Conservation (phyloP, 2,113 vertebrate genomes). For the Percina caprodes region DNA sequence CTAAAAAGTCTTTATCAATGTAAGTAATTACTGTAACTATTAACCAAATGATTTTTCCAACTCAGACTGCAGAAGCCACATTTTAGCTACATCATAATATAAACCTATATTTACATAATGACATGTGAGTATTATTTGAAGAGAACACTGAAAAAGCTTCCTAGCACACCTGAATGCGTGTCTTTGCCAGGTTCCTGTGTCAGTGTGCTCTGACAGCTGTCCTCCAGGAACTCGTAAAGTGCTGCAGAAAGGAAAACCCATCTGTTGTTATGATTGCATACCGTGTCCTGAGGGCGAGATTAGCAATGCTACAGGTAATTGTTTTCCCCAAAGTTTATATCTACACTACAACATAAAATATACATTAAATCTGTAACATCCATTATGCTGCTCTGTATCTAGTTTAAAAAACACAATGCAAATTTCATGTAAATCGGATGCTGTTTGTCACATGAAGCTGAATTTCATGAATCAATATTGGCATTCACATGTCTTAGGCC, state of each 20-base stretch:
- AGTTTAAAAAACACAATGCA: no score
- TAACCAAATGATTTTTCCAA: no score
- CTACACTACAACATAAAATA: neutral
- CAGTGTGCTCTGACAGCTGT: slow-evolving; percentile 78
- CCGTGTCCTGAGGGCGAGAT: slow-evolving; percentile 82
- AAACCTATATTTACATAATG: no score
- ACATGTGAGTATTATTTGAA: neutral
- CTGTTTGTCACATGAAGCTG: no score
- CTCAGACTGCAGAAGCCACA: neutral
- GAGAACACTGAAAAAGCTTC: neutral
- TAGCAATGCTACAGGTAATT: slow-evolving; percentile 78
- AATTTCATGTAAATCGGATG: no score
- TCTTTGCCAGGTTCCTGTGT: slow-evolving; percentile 44
- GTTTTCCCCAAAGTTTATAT: no score
- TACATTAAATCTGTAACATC: no score
- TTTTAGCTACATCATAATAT: neutral
- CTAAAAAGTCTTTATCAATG: no score
- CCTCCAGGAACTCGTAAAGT: slow-evolving; percentile 75
- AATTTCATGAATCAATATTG: no score
- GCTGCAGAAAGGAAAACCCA: slow-evolving; percentile 74
- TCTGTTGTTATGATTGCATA: slow-evolving; percentile 78
- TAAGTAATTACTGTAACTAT: no score
- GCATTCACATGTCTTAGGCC: no score
- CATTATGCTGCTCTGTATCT: no score
- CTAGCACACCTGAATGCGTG: neutral